A percentile compares a stretch with the other conserved stretches of the same genome.
Conservation (phyloP, 2,888 invertebrate species). For the Parnassius mnemosyne region DNA sequence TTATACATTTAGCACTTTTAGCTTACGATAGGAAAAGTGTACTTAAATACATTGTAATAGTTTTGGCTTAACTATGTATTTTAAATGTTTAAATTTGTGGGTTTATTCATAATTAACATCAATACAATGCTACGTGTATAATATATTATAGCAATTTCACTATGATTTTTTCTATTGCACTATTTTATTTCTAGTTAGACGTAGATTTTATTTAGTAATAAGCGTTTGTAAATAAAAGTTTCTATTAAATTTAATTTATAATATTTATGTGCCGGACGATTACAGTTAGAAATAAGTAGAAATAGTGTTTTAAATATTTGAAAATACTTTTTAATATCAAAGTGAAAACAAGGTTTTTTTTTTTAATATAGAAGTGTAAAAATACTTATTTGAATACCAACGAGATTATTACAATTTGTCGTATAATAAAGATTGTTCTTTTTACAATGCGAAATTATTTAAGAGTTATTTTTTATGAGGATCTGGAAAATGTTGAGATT, state of each 20-base stretch:
- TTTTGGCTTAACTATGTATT: no score
- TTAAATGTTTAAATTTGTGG: no score
- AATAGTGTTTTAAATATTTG: not conserved
- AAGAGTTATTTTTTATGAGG: no score
- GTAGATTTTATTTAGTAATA: not conserved
- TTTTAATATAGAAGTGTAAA: not conserved
- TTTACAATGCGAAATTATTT: not conserved
- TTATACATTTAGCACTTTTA: no score
- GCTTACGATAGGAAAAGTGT: no score
- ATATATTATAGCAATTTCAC: no score
- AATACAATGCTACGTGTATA: no score
- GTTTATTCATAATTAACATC: no score
- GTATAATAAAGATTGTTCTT: not conserved
- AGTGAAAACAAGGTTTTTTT: not conserved
- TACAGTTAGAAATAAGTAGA: no score
- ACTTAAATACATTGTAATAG: no score
- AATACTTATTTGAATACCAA: conserved; percentile 1
- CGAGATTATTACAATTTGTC: conserved; percentile 8
- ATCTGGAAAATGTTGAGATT: no score
- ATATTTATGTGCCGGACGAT: conserved; percentile 9
- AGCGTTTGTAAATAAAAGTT: conserved; percentile 17
- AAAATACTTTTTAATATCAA: not conserved
- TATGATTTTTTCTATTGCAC: not conserved
- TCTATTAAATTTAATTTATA: conserved; percentile 24
- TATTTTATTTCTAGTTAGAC: no score